These are phyloP conservation scores for Apodemus agrarius DNA, from an alignment of 2,797 vertebrate species.

Conservation along the genomic window DNA sequence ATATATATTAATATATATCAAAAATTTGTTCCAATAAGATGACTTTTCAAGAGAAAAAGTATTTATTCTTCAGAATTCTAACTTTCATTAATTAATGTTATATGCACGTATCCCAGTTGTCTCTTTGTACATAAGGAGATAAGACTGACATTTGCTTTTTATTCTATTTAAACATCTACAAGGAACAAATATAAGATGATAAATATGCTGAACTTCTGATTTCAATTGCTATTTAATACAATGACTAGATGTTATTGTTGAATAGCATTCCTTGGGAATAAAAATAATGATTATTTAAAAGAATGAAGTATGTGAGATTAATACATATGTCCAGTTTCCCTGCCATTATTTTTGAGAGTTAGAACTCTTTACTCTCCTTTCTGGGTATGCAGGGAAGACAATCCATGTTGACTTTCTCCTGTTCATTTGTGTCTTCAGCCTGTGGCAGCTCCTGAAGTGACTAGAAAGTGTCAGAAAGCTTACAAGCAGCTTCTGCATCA, in stretches of 20 bases:
- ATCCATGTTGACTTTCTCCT: conserved; percentile 59
- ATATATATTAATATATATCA: background rate
- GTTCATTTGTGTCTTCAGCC: conserved; percentile 33
- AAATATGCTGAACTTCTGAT: conserved; percentile 75
- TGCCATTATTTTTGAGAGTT: conserved; percentile 18
- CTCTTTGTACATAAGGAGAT: conserved; percentile 13
- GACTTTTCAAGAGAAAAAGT: conserved; percentile 17
- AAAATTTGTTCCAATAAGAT: conserved; percentile 7
- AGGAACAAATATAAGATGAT: conserved; percentile 79
- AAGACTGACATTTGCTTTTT: conserved; percentile 74
- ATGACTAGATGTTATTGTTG: conserved; percentile 77
- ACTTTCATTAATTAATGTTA: conserved; percentile 58
- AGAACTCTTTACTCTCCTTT: conserved; percentile 46
- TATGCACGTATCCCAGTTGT: background rate
- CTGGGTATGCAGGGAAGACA: conserved; percentile 64
- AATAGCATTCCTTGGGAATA: conserved; percentile 75
- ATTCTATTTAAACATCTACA: conserved; percentile 26
- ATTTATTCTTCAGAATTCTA: conserved; percentile 22
- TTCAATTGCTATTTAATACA: conserved; percentile 77
- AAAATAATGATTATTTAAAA: conserved; percentile 67
- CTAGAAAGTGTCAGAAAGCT: conserved; percentile 55
- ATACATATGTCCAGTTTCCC: conserved; percentile 42
- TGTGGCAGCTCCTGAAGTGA: conserved; percentile 36
- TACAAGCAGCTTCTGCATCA: conserved; percentile 52
- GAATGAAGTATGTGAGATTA: conserved; percentile 42